A percentile compares a stretch with the other conserved stretches of the same genome.
Conservation (phyloP, 2,797 vertebrate genomes). For the Labeo calbasu region DNA sequence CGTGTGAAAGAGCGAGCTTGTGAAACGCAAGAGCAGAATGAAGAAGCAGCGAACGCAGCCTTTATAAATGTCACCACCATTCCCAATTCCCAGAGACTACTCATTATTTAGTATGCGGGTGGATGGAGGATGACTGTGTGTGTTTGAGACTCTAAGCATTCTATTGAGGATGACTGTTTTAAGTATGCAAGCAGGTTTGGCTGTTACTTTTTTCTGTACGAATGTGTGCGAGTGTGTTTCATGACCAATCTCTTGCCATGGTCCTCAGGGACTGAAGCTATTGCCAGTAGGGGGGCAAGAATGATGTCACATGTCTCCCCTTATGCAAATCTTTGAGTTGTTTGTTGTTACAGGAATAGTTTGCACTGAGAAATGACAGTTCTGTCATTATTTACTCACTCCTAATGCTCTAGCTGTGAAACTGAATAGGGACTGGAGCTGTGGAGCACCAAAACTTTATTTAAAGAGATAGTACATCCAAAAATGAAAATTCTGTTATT, state of each 20-base stretch:
- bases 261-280: conserved; percentile 57
- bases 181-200: conserved; percentile 15
- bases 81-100: conserved; percentile 44
- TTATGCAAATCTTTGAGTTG: conserved; percentile 3
- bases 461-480: not conserved
- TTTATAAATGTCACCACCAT: conserved; percentile 74
- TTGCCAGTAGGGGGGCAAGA: conserved; percentile 39
- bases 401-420: not conserved
- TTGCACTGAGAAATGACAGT: not conserved
- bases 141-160: conserved; percentile 44
- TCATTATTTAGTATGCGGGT: conserved; percentile 53
- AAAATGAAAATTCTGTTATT: too few relatives aligned
- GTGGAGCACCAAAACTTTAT: not conserved
- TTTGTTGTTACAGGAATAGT: conserved; percentile 15
- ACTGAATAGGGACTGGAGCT: not conserved
- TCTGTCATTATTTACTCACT: not conserved
- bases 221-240: conserved; percentile 1
- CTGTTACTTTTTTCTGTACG: conserved; percentile 1
- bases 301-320: conserved; percentile 26
- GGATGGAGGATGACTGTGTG: conserved; percentile 60
- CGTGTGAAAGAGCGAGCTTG: conserved; percentile 31
- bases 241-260: conserved; percentile 50
- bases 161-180: conserved; percentile 39
- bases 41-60: conserved; percentile 56
- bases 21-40: conserved; percentile 19